These are phyloP conservation scores for Baccha elongata DNA, from an alignment of 2,888 invertebrate species.

Conservation along the genomic window DNA sequence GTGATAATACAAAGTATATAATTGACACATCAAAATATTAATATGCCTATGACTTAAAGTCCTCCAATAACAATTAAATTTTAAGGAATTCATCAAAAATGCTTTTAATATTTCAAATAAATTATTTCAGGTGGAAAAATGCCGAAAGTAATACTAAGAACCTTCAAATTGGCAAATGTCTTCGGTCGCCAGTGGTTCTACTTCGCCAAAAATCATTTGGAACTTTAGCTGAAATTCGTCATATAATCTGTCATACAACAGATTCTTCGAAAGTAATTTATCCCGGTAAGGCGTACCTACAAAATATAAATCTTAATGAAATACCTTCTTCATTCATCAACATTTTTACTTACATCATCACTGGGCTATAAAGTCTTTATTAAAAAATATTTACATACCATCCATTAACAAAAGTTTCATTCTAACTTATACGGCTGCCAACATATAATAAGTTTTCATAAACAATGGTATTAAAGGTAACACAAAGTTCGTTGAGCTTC, in stretches of 20 bases:
- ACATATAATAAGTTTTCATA: conserved; percentile 1
- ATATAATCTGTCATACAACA: conserved; percentile 60
- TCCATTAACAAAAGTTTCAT: conserved; percentile 19
- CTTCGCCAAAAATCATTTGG: conserved; percentile 82
- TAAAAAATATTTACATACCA: neutral
- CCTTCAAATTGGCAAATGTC: conserved; percentile 79
- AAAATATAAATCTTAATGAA: conserved; percentile 20
- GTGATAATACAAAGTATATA: too few species aligned
- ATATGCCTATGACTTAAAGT: too few species aligned
- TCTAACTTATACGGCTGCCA: neutral
- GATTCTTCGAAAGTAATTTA: conserved; percentile 60
- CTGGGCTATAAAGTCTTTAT: conserved; percentile 22
- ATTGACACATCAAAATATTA: too few species aligned
- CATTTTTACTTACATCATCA: conserved; percentile 36
- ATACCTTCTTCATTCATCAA: conserved; percentile 26
- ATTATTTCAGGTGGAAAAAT: conserved; percentile 79
- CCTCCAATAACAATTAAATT: too few species aligned
- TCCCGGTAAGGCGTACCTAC: conserved; percentile 70
- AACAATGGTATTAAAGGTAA: conserved; percentile 5
- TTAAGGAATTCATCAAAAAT: too few species aligned
- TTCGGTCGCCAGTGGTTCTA: conserved; percentile 80
- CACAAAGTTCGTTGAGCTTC: conserved; percentile 12
- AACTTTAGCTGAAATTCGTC: conserved; percentile 78
- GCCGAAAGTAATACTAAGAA: conserved; percentile 75
- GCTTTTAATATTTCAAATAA: conserved; percentile 11